A percentile compares a stretch with the other conserved stretches of the same genome.
Evolutionary conservation across 1,140 invertebrate genomes (phyloP).

Genomic region (Drosophila paulistorum): DNA sequence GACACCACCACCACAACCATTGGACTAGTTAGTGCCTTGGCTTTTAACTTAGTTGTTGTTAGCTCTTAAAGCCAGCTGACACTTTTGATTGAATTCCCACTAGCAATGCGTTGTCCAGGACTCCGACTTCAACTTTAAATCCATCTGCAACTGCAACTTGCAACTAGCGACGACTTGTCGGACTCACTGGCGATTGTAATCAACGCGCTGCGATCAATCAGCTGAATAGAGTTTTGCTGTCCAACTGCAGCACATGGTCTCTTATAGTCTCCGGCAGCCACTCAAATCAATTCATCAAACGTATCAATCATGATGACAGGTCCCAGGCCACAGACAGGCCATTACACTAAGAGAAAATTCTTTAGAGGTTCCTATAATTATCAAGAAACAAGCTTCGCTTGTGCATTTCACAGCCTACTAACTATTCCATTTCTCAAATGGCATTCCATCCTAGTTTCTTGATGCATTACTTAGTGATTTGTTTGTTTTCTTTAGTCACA

Average conservation of each 20-base stretch:
- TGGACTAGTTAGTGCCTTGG: constrained; percentile 71
- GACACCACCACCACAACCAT: constrained; percentile 12
- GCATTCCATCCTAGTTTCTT: too few relatives aligned
- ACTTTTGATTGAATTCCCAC: constrained; percentile 82
- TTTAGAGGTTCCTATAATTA: background rate
- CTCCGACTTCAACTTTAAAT: constrained; percentile 30
- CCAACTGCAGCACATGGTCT: constrained; percentile 55
- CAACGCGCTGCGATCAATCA: constrained; percentile 77
- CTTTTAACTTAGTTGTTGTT: constrained; percentile 41
- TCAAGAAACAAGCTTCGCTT: too few relatives aligned
- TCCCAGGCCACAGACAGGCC: constrained; percentile 29
- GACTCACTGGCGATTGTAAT: constrained; percentile 63
- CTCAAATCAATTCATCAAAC: constrained; percentile 82
- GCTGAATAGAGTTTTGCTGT: constrained; percentile 48
- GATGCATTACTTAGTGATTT: too few relatives aligned
- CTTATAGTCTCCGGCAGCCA: constrained; percentile 39
- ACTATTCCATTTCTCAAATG: too few relatives aligned
- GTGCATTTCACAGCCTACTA: too few relatives aligned
- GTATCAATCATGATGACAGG: constrained; percentile 83
- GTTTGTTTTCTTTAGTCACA: too few relatives aligned
- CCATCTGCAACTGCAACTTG: constrained; percentile 21
- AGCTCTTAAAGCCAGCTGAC: constrained; percentile 61
- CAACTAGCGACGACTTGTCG: background rate
- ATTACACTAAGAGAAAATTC: constrained; percentile 10
- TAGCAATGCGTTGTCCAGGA: constrained; percentile 45